Conservation (phyloP, 1,140 invertebrate genomes). For the Drosophila suzukii region DNA sequence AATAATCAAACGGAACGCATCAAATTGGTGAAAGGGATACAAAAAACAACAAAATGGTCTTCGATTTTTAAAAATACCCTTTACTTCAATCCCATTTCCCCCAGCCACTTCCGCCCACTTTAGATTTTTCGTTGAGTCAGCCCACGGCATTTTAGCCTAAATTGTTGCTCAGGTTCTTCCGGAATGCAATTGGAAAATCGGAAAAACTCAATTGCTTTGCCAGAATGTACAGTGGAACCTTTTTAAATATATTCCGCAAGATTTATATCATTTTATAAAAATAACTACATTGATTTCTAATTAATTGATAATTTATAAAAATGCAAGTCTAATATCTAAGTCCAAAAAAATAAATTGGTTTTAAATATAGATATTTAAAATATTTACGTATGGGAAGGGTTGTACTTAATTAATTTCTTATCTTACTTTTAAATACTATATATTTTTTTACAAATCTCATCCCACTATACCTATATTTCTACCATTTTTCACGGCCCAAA, state of each 20-base stretch:
- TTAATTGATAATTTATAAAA: no score
- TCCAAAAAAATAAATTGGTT: no score
- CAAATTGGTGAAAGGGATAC: slow-evolving; percentile 78
- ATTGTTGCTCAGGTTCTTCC: slow-evolving; percentile 52
- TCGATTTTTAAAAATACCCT: slow-evolving; percentile 69
- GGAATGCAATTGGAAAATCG: slow-evolving; percentile 32
- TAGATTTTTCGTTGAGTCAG: slow-evolving; percentile 65
- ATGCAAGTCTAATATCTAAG: no score
- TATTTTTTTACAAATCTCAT: background rate
- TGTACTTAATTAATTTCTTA: no score
- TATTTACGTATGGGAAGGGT: no score
- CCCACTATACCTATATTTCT: slow-evolving; percentile 21
- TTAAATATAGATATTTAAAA: no score
- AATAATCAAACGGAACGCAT: slow-evolving; percentile 82
- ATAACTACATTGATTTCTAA: no score
- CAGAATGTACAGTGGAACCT: slow-evolving; percentile 40
- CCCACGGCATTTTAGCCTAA: slow-evolving; percentile 10
- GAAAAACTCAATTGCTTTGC: slow-evolving; percentile 49
- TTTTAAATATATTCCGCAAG: background rate
- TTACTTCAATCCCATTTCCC: slow-evolving; percentile 12
- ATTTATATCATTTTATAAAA: no score
- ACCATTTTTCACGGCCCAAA: slow-evolving; percentile 4
- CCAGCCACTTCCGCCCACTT: slow-evolving; percentile 38
- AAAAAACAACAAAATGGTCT: slow-evolving; percentile 63
- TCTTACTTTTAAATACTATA: background rate